Evolutionary conservation across 1,140 invertebrate genomes (phyloP).

Genomic region (Orchesella cincta): DNA sequence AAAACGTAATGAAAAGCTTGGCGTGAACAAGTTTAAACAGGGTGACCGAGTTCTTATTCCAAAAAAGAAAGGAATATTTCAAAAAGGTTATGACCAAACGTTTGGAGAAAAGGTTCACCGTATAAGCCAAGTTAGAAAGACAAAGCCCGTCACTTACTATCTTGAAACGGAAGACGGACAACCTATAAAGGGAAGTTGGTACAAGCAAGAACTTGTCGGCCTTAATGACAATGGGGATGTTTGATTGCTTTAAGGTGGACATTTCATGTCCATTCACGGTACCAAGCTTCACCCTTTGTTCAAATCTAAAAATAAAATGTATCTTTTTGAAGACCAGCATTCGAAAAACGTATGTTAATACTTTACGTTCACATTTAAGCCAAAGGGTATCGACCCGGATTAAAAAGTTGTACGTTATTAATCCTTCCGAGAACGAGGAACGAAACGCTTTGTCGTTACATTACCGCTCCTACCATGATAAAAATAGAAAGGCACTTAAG

Average conservation of each 20-base stretch:
- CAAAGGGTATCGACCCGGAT: no score
- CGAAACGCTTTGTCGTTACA: no score
- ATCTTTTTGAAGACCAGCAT: no score
- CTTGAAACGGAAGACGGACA: neutral
- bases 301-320: no score
- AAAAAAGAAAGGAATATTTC: neutral
- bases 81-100: neutral
- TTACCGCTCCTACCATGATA: no score
- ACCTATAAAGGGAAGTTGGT: neutral
- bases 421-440: no score
- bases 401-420: no score
- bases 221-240: neutral
- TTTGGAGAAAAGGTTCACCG: neutral
- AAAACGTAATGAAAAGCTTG: neutral
- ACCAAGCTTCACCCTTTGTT: no score
- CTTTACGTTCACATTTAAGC: no score
- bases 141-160: neutral
- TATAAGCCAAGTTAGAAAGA: neutral
- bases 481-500: no score
- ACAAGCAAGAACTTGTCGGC: conserved; percentile 1
- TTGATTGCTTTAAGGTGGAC: neutral
- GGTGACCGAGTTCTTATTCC: neutral
- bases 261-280: neutral
- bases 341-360: no score
- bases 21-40: neutral